Conservation (phyloP, 2,888 invertebrate genomes). For the Pogonocherus hispidulus region DNA sequence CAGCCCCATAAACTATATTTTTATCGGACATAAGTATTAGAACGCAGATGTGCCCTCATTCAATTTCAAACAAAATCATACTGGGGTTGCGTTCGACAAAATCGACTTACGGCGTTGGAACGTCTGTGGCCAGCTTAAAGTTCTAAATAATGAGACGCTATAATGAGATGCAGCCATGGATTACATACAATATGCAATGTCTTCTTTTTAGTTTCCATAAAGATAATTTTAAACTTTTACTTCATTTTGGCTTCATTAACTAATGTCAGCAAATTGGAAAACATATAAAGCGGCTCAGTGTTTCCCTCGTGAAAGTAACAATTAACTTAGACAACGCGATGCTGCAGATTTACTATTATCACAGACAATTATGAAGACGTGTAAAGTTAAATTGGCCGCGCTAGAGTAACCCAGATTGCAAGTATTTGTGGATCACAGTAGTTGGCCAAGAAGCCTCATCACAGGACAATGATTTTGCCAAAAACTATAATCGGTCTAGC, state of each 20-base stretch:
- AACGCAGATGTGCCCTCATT: no score
- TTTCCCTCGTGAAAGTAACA: neutral
- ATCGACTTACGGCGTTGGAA: no score
- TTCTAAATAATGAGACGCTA: no score
- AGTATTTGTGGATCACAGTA: slow-evolving; percentile 9
- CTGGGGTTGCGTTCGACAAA: no score
- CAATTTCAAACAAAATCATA: no score
- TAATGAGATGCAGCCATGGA: no score
- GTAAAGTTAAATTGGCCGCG: slow-evolving; percentile 8
- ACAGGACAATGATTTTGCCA: slow-evolving; percentile 21
- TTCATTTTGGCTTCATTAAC: neutral
- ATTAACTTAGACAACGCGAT: neutral
- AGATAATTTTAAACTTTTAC: neutral
- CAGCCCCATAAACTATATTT: no score
- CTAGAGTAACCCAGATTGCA: slow-evolving; percentile 11
- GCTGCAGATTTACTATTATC: slow-evolving; percentile 4
- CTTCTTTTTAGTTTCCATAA: no score
- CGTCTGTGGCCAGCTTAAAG: no score
- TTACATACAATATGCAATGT: no score
- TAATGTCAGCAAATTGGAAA: neutral
- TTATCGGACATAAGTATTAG: no score
- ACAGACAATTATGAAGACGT: neutral
- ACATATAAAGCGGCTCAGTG: neutral
- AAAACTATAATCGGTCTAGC: slow-evolving; percentile 14
- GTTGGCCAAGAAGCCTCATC: slow-evolving; percentile 12